phyloP scores from a whole-genome alignment of 1,140 invertebrate species.

The Cryptotermes secundus region DNA sequence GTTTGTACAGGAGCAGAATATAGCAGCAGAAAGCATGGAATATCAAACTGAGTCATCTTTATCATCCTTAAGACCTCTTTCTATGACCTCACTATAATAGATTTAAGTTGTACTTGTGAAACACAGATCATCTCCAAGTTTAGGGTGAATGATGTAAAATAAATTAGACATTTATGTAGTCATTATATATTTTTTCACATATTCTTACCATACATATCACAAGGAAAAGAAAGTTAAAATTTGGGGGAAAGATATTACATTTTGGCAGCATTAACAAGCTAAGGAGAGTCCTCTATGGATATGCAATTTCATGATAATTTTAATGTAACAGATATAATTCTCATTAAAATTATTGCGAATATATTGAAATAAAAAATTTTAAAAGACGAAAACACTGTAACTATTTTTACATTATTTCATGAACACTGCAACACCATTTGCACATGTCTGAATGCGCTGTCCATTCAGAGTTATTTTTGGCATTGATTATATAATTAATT shows the following conservation, averaged over 20 bases:
- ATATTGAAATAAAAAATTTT: background rate
- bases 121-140: background rate
- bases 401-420: background rate
- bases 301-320: background rate
- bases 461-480: background rate
- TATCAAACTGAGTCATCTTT: too few species aligned
- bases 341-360: background rate
- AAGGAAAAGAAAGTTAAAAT: background rate
- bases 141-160: background rate
- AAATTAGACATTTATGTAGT: background rate
- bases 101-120: background rate
- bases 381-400: background rate
- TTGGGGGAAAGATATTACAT: background rate
- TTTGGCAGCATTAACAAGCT: background rate
- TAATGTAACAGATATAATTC: background rate
- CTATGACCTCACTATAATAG: too few species aligned
- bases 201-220: background rate
- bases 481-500: background rate
- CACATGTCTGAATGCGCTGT: background rate
- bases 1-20: too few species aligned
- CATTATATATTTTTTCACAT: background rate
- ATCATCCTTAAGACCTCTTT: too few species aligned
- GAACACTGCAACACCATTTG: constrained; percentile 5
- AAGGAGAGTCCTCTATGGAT: background rate
- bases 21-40: too few species aligned